phyloP scores from a whole-genome alignment of 2,797 vertebrate genomes.

The Pelobates cultripes region DNA sequence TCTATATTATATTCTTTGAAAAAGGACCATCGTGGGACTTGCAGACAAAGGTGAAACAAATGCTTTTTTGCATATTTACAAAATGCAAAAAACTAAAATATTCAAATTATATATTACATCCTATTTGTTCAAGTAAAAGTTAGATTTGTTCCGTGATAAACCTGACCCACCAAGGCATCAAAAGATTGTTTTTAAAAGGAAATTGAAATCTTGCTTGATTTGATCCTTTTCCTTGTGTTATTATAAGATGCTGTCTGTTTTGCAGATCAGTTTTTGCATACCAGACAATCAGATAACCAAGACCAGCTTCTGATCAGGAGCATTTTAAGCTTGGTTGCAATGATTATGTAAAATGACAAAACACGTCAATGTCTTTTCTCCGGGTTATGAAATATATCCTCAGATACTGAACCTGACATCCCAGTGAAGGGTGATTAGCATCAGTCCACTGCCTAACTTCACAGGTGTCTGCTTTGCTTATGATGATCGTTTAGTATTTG shows the following conservation, averaged over 20 bases:
- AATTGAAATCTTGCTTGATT: conserved; percentile 39
- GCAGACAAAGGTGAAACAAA: no score
- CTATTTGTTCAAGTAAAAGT: no score
- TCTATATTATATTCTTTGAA: no score
- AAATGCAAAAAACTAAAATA: no score
- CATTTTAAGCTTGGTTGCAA: conserved; percentile 4
- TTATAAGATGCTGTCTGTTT: conserved; percentile 30
- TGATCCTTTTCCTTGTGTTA: conserved; percentile 27
- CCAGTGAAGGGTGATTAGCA: conserved; percentile 32
- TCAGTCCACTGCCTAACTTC: conserved; percentile 6
- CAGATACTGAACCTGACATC: conserved; percentile 22
- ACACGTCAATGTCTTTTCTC: conserved; percentile 12
- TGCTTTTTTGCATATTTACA: no score
- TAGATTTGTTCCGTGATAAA: no score
- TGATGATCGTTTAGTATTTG: background rate
- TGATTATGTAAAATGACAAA: conserved; percentile 24
- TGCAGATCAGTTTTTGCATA: conserved; percentile 29
- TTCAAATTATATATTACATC: no score
- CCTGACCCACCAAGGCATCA: no score
- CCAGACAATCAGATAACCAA: conserved; percentile 44
- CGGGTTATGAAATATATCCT: conserved; percentile 24
- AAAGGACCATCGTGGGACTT: no score
- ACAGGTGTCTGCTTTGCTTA: conserved; percentile 7
- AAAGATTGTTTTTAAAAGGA: conserved; percentile 30
- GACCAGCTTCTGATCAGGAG: conserved; percentile 26